phyloP scores from a whole-genome alignment of 2,113 vertebrate genomes.

The Sialia sialis region DNA sequence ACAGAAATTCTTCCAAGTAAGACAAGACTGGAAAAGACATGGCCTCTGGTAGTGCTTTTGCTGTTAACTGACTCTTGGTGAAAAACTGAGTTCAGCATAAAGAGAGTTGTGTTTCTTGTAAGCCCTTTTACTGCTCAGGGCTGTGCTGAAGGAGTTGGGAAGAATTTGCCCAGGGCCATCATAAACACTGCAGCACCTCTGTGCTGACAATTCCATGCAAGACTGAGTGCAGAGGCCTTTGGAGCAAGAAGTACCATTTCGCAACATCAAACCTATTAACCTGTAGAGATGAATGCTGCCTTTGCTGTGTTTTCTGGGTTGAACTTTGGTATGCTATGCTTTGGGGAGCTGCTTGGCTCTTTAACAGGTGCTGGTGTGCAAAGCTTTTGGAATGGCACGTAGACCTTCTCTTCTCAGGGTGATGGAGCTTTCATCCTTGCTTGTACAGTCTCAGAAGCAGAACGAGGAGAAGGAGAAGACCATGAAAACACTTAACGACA shows the following conservation, averaged over 20 bases:
- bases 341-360: not conserved
- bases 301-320: not conserved
- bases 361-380: not conserved
- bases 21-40: not conserved
- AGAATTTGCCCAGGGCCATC: not conserved
- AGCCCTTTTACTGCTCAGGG: not conserved
- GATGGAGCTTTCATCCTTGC: constrained; percentile 71
- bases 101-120: not conserved
- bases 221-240: not conserved
- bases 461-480: constrained; percentile 76
- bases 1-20: not conserved
- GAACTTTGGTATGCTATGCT: not conserved
- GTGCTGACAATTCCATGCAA: not conserved
- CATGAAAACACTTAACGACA: constrained; percentile 60
- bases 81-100: not conserved
- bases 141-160: not conserved
- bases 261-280: not conserved
- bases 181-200: not conserved
- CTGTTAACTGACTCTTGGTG: not conserved
- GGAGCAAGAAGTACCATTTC: not conserved
- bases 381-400: constrained; percentile 4
- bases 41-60: not conserved
- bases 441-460: constrained; percentile 71
- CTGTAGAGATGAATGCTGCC: not conserved
- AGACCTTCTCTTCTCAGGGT: constrained; percentile 71